These are phyloP conservation scores for Acanthisitta chloris DNA, from an alignment of 2,113 vertebrate species.

Conservation along the genomic window DNA sequence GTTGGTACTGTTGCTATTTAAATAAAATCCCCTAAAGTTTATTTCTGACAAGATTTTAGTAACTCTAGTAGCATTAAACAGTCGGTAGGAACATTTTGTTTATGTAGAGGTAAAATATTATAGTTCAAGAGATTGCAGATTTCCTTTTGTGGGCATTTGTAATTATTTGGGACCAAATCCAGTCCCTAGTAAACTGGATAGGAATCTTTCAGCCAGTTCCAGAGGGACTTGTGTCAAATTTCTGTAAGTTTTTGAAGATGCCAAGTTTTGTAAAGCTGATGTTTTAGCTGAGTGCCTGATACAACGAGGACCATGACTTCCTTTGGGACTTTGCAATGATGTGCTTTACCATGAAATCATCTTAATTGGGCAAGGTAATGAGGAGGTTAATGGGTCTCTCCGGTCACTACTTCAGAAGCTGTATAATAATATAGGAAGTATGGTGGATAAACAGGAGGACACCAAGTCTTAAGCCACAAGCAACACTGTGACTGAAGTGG, in stretches of 20 bases:
- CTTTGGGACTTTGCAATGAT: neutral
- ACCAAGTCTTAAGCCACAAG: neutral
- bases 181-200: neutral
- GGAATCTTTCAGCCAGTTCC: neutral
- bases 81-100: neutral
- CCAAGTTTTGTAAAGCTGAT: neutral
- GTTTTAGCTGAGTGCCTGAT: neutral
- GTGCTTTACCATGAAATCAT: neutral
- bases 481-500: neutral
- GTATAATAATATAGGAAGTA: neutral
- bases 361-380: neutral
- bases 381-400: neutral
- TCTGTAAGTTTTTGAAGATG: neutral
- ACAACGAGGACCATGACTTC: neutral
- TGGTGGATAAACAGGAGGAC: neutral
- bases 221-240: neutral
- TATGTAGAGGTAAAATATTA: neutral
- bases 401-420: neutral
- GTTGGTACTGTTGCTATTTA: neutral
- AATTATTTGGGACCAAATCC: conserved; percentile 22
- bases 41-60: neutral
- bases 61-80: neutral
- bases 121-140: neutral
- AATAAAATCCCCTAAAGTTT: neutral
- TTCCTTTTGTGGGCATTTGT: conserved; percentile 33